These are phyloP conservation scores for Probaryconus sp. DNA, from an alignment of 1,140 invertebrate genomes.

Conservation along the genomic window DNA sequence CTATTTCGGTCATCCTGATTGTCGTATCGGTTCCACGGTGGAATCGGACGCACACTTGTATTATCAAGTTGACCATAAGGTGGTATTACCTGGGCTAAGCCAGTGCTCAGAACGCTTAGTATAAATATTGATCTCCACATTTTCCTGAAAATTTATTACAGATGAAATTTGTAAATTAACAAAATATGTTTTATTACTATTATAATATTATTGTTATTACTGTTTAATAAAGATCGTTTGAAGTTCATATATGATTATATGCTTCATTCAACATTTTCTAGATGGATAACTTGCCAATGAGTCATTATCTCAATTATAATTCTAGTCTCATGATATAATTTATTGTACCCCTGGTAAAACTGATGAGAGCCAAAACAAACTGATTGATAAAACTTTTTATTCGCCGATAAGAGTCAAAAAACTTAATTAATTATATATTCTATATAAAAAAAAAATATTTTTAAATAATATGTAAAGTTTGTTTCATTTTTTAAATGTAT, in stretches of 20 bases:
- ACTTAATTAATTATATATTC: neutral
- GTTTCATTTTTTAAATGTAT: no score
- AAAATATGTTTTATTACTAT: no score
- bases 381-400: no score
- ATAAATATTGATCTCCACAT: slow-evolving; percentile 58
- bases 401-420: slow-evolving; percentile 1
- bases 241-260: slow-evolving; percentile 7
- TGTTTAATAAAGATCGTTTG: no score
- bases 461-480: no score
- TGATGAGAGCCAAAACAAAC: no score
- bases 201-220: no score
- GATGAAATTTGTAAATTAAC: no score
- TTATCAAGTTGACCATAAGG: slow-evolving; percentile 42
- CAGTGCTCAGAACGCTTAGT: slow-evolving; percentile 40
- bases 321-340: slow-evolving; percentile 9
- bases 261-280: slow-evolving; percentile 26
- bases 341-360: no score
- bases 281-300: slow-evolving; percentile 33
- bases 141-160: slow-evolving; percentile 58
- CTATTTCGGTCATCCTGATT: slow-evolving; percentile 15
- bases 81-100: slow-evolving; percentile 53
- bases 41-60: no score
- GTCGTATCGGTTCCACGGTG: slow-evolving; percentile 65
- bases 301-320: slow-evolving; percentile 46
- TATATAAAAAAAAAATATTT: no score